phyloP scores from a whole-genome alignment of 2,113 vertebrate species.

The Procavia capensis region DNA sequence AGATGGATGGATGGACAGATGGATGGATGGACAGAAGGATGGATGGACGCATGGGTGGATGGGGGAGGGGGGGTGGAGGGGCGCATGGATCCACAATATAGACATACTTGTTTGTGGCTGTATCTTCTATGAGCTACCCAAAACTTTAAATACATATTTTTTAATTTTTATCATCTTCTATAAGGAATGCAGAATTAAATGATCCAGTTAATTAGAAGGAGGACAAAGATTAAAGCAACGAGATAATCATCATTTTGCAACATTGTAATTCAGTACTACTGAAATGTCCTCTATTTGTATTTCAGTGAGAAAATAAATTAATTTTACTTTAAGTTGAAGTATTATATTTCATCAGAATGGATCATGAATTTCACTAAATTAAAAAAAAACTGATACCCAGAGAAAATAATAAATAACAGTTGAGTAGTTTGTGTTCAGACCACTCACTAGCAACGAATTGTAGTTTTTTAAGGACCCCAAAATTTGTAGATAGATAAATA shows the following conservation, averaged over 20 bases:
- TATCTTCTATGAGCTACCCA: neutral
- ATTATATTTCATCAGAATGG: neutral
- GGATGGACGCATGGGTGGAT: neutral
- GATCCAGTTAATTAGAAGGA: neutral
- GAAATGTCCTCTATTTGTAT: constrained; percentile 6
- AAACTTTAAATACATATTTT: no score
- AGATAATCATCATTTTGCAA: neutral
- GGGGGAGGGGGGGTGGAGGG: no score
- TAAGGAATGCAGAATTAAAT: neutral
- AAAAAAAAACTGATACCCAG: neutral
- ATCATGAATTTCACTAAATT: constrained; percentile 3
- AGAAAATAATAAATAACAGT: constrained; percentile 19
- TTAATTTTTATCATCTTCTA: neutral
- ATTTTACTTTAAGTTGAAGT: constrained; percentile 33
- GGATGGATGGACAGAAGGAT: neutral
- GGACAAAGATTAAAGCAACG: neutral
- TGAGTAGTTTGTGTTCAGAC: neutral
- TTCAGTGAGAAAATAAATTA: constrained; percentile 28
- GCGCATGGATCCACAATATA: neutral
- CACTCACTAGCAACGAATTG: neutral
- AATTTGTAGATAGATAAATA: neutral
- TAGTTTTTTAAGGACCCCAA: neutral
- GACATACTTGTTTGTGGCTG: neutral
- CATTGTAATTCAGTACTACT: neutral
- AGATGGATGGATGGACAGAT: neutral